phyloP scores from a whole-genome alignment of 2,888 invertebrate species.

The Linnaemya vulpina region DNA sequence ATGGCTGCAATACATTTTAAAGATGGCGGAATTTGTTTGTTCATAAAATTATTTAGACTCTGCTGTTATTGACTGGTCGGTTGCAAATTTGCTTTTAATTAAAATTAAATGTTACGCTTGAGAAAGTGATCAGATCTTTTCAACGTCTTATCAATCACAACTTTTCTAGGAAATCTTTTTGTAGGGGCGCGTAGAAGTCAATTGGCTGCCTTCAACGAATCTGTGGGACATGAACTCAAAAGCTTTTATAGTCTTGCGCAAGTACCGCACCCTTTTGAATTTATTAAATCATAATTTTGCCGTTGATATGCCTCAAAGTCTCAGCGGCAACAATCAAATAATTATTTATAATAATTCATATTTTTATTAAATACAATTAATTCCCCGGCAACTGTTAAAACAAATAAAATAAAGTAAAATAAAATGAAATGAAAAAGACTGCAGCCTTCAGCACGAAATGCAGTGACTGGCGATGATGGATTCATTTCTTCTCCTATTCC shows the following conservation, averaged over 20 bases:
- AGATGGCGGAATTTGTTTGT: no score
- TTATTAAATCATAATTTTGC: not conserved
- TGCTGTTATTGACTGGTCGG: no score
- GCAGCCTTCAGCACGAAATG: slow-evolving; percentile 59
- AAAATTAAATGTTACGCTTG: no score
- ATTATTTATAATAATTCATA: slow-evolving; percentile 23
- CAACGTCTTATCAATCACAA: no score
- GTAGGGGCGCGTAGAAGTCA: not conserved
- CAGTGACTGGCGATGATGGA: slow-evolving; percentile 41
- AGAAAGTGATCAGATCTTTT: no score
- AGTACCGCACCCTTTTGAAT: not conserved
- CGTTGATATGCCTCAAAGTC: not conserved
- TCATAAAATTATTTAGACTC: no score
- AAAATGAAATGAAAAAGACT: no score
- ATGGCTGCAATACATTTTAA: no score
- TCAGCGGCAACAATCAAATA: slow-evolving; percentile 14
- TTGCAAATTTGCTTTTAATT: no score
- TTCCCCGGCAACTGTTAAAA: slow-evolving; percentile 36
- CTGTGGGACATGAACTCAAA: not conserved
- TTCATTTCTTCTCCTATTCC: slow-evolving; percentile 9
- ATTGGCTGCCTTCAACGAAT: not conserved
- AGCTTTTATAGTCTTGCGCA: not conserved
- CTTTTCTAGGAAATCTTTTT: no score
- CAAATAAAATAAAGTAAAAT: no score
- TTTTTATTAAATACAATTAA: slow-evolving; percentile 47